These are phyloP conservation scores for Litoditis marina DNA, from an alignment of 2,888 invertebrate genomes.

Conservation along the genomic window DNA sequence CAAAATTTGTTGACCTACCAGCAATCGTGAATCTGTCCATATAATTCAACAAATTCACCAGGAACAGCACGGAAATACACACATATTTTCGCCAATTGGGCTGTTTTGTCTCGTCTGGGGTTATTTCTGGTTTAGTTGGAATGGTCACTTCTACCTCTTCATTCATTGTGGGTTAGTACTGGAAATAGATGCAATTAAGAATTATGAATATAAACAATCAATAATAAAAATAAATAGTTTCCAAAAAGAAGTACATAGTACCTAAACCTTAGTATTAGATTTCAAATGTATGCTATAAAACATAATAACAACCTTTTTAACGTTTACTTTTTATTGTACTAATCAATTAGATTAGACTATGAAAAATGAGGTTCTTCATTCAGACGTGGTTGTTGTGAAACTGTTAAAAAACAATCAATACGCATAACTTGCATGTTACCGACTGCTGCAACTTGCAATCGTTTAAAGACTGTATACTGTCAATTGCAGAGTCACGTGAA, in stretches of 20 bases:
- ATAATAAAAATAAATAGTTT: not conserved
- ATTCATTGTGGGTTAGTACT: too few relatives aligned
- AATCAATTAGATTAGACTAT: too few relatives aligned
- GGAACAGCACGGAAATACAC: slow-evolving; percentile 67
- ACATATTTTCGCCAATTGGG: slow-evolving; percentile 3
- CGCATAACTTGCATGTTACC: too few relatives aligned
- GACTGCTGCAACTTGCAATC: too few relatives aligned
- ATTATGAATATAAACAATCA: not conserved
- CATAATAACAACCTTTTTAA: too few relatives aligned
- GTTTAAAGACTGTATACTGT: too few relatives aligned
- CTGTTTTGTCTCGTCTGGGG: not conserved
- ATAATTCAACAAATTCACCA: slow-evolving; percentile 94
- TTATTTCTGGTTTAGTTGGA: not conserved
- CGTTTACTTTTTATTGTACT: too few relatives aligned
- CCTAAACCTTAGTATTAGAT: too few relatives aligned
- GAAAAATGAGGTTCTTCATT: too few relatives aligned
- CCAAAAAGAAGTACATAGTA: not conserved
- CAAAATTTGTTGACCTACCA: slow-evolving; percentile 68
- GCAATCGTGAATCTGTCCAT: slow-evolving; percentile 97
- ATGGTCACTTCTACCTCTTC: not conserved
- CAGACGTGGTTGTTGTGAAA: not conserved
- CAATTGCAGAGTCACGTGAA: too few relatives aligned
- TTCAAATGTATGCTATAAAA: too few relatives aligned
- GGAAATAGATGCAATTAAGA: not conserved
- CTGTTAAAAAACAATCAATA: not conserved